Conservation (phyloP, 2,888 invertebrate genomes). For the Cheilosia scutellata region DNA sequence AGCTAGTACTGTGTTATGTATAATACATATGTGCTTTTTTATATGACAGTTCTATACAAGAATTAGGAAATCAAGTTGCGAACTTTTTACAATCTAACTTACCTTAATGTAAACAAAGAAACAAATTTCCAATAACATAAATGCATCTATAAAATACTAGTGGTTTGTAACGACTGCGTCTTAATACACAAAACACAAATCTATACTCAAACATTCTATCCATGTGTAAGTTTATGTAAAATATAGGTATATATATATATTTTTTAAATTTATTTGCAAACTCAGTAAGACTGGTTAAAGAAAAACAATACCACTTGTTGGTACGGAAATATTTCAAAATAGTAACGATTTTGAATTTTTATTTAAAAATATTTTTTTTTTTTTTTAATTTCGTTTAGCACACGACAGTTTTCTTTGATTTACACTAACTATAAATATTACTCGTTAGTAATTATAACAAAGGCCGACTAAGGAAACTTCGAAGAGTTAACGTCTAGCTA, state of each 20-base stretch:
- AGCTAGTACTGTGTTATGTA: too few relatives aligned
- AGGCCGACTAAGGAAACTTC: slow-evolving; percentile 9
- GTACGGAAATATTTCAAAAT: background rate
- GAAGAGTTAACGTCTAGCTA: slow-evolving; percentile 15
- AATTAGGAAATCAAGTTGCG: too few relatives aligned
- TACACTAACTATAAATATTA: background rate
- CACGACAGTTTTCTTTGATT: background rate
- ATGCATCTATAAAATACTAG: slow-evolving; percentile 51
- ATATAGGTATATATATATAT: background rate
- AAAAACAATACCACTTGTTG: background rate
- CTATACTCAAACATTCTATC: slow-evolving; percentile 76
- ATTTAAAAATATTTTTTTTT: too few relatives aligned
- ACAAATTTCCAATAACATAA: slow-evolving; percentile 38
- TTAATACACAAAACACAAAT: slow-evolving; percentile 76
- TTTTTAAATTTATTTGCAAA: background rate
- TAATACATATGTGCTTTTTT: too few relatives aligned
- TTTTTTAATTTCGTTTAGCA: too few relatives aligned
- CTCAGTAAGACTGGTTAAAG: background rate
- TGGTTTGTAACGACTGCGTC: slow-evolving; percentile 78
- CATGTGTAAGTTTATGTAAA: slow-evolving; percentile 53
- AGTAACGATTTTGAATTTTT: background rate
- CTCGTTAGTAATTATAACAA: background rate
- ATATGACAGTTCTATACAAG: too few relatives aligned
- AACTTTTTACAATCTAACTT: background rate
- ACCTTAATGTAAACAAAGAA: background rate